Base-by-base conservation (phyloP, 2,113 vertebrate genomes). In the Phyllopteryx taeniolatus region DNA sequence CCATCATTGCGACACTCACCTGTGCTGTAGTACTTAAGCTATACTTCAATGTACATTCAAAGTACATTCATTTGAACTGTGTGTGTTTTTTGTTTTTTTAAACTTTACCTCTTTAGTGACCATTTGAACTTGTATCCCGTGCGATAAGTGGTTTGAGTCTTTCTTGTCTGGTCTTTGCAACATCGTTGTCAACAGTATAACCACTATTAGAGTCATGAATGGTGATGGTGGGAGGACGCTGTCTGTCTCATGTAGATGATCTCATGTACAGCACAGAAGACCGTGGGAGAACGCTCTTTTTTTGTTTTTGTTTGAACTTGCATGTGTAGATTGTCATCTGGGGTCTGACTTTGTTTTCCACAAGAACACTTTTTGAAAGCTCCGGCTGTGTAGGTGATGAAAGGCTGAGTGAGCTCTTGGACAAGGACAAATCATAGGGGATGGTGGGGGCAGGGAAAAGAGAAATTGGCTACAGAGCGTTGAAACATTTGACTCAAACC, bases 401-500 rank as follows among this genome's bases (percentile, higher is more conserved):
- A 87, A 91, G 84, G 82, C 84, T 60, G 77, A 80, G 83, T 83
- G 77, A 85, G 85, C 76, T 85, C 76, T 82, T 85, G 89, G 87
- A 89, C 79, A 76, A 75, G 83, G 82, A 88, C 86, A 85, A 88
- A 85, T 88, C 83, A 78, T 87, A 77, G 73, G 76, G 72, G 79
- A 79, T 83, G 47, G 53, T 39, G 68, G 51, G 68, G 53, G 68
- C 44, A 47, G 64, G 64, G 64, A 89, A 87, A 88, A 44, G 35
- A n/a, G 35, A 22, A 43, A 15, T 69, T 91, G 87, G 87, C 89
- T 87, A 82, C 54, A 33, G 84, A 74, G 81, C 74, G 62, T 74
- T 89, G 73, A 91, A 88, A 81, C 85, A 77, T 88, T 83, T 49
- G 60, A 85, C 87, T 83, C 59, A 87, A 91, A 93, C 93, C 94